These are phyloP conservation scores for Potamarius usumacintae DNA, from an alignment of 2,113 vertebrate genomes.

Conservation along the genomic window DNA sequence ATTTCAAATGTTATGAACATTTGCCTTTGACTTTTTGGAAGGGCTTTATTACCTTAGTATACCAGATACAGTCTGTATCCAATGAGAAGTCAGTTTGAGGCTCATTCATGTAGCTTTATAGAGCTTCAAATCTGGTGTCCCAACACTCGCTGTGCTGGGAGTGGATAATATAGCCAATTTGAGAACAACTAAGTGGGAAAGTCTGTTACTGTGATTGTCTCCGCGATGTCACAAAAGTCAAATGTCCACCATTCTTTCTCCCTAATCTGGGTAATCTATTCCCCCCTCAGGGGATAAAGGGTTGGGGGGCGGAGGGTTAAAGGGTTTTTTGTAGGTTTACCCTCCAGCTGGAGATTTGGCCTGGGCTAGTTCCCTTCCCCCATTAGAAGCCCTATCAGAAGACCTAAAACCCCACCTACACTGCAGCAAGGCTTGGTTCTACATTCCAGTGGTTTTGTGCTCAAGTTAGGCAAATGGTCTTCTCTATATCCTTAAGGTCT, in stretches of 20 bases:
- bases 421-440: background rate
- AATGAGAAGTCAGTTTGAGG: background rate
- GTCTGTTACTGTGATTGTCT: constrained; percentile 35
- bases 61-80: background rate
- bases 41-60: background rate
- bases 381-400: constrained; percentile 14
- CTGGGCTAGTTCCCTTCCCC: constrained; percentile 58
- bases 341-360: constrained; percentile 64
- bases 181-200: background rate
- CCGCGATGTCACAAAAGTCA: constrained; percentile 45
- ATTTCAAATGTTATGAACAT: background rate
- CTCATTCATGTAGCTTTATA: background rate
- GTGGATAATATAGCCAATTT: constrained; percentile 7
- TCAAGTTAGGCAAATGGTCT: background rate
- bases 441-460: background rate
- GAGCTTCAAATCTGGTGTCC: background rate
- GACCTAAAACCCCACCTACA: constrained; percentile 2
- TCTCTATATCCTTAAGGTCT: background rate
- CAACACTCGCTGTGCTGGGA: background rate
- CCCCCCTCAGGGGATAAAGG: constrained; percentile 60
- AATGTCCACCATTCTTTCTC: constrained; percentile 47
- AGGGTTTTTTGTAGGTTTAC: constrained; percentile 61
- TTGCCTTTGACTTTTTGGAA: background rate
- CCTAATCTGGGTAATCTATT: constrained; percentile 67
- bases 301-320: constrained; percentile 53